Percentiles rank a stretch among this genome's conserved stretches.
phyloP scores from a whole-genome alignment of 2,797 vertebrate genomes.

The Amazona finschi region DNA sequence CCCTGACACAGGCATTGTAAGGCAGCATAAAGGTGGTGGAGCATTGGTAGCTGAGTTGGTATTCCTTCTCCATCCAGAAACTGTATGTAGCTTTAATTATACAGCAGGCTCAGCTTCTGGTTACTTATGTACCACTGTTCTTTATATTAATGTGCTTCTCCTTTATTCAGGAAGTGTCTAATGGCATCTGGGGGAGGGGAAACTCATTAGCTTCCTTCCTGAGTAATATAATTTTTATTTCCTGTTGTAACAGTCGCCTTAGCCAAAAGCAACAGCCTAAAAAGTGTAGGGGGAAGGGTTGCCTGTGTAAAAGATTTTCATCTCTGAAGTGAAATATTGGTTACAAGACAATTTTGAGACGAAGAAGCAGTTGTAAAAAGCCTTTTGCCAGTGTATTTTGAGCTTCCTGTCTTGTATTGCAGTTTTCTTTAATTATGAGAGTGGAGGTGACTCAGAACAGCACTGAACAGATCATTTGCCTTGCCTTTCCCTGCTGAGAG shows the following conservation, averaged over 20 bases:
- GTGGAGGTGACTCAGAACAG: neutral
- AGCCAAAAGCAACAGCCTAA: conserved; percentile 65
- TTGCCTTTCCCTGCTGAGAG: neutral
- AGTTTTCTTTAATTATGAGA: neutral
- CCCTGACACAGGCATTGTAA: neutral
- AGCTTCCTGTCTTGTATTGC: neutral
- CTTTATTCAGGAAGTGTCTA: conserved; percentile 89
- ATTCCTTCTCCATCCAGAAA: neutral
- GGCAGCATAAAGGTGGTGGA: neutral
- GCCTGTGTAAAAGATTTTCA: conserved; percentile 6
- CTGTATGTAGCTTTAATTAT: conserved; percentile 32
- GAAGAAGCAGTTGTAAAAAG: neutral
- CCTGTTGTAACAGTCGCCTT: conserved; percentile 81
- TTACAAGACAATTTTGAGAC: neutral
- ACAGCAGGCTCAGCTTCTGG: conserved; percentile 12
- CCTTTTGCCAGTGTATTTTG: neutral
- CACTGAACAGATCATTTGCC: neutral
- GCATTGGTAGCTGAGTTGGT: neutral
- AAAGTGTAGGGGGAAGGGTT: neutral
- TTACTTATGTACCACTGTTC: conserved; percentile 50
- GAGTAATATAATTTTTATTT: conserved; percentile 88
- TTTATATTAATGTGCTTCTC: conserved; percentile 72
- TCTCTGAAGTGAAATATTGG: neutral
- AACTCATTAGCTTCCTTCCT: conserved; percentile 88
- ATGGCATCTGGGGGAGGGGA: conserved; percentile 84